Base-by-base conservation (phyloP, 2,113 vertebrate species). In the Deroptyus accipitrinus region DNA sequence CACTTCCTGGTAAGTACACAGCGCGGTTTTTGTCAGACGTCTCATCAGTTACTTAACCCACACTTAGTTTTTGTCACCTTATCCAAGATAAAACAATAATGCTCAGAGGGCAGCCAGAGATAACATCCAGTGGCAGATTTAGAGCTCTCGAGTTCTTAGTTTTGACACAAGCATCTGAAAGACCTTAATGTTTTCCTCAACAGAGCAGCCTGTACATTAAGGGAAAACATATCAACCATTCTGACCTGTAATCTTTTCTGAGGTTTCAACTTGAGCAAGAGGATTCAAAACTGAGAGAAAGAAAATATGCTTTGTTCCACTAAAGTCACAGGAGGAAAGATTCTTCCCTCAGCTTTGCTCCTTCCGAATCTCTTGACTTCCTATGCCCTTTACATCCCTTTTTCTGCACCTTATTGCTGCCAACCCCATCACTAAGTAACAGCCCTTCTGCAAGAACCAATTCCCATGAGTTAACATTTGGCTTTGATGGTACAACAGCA, bases 1-100 rank as follows among this genome's bases (percentile, higher is more conserved):
- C 98, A 46, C 97, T 98, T 73, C 98, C 99, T 72, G 99, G 98
- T 99, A 92, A 98, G 98, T 97, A 83, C 7, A 18, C 59, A 11
- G 30, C 5, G 1, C 4, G 4, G 10, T 39, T 86, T 59, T 54
- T 68, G 16, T 69, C 77, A 51, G 16, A 64, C 2, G 20, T 35
- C 39, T 49, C 64, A n/a, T 4, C 4, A 0, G 17, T 63, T 68
- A 61, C 31, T 59, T 63, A 72, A 24, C 11, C 28, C 17, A 68
- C 42, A 24, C 35, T 82, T 55, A 49, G 16, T 48, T 35, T 81
- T 88, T 63, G 52, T 41, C 48, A 66, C 11, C 14, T 72, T 31
- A 79, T 52, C 23, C 61, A 61, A 67, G 30, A 68, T 23, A 41
- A 78, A 94, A 30, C 9, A 52, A 9, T 25, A 28, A 20, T 8